Conservation (phyloP, 2,797 vertebrate species). For the Morelia viridis region DNA sequence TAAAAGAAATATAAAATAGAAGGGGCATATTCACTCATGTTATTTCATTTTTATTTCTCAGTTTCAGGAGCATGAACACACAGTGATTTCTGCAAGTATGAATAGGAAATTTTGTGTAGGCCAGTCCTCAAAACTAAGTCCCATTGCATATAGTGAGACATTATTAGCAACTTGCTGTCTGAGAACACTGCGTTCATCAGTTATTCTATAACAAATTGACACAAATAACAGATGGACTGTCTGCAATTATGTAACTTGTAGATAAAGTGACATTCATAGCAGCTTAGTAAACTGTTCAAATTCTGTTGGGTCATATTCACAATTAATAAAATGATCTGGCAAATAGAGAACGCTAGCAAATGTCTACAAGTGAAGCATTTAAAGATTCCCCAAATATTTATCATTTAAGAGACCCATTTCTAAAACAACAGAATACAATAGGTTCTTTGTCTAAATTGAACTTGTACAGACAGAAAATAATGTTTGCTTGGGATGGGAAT, state of each 20-base stretch:
- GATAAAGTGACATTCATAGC: slow-evolving; percentile 23
- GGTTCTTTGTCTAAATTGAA: slow-evolving; percentile 38
- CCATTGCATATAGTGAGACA: background rate
- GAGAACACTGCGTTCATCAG: background rate
- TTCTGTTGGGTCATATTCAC: slow-evolving; percentile 3
- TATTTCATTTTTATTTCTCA: background rate
- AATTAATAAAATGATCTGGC: slow-evolving; percentile 33
- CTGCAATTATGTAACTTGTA: slow-evolving; percentile 7
- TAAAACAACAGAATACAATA: slow-evolving; percentile 27
- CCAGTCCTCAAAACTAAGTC: background rate
- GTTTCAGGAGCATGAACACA: background rate
- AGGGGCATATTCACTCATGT: too few species aligned
- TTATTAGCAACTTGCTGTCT: background rate
- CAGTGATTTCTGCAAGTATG: background rate
- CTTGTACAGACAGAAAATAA: slow-evolving; percentile 40
- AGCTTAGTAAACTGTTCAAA: slow-evolving; percentile 21
- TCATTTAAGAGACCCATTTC: background rate
- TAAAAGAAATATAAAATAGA: too few species aligned
- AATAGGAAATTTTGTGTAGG: background rate
- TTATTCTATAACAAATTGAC: background rate
- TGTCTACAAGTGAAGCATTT: slow-evolving; percentile 32
- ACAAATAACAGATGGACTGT: background rate
- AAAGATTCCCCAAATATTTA: slow-evolving; percentile 26
- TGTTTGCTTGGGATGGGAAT: slow-evolving; percentile 31
- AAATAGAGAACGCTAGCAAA: slow-evolving; percentile 29